Evolutionary conservation across 2,113 vertebrate species (phyloP).

Genomic region (Caretta caretta): DNA sequence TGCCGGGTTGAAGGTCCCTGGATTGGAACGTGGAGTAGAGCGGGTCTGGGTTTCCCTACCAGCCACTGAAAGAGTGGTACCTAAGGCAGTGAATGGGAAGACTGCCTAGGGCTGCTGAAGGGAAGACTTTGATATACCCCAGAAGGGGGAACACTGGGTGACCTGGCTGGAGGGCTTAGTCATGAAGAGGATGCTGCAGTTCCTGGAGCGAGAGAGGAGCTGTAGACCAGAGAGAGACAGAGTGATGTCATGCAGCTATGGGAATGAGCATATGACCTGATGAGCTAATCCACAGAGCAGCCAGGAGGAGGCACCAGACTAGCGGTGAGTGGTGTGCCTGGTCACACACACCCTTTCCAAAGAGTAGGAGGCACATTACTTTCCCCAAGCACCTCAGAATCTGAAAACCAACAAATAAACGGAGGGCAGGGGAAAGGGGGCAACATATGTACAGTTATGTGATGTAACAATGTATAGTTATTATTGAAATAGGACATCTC

Average conservation of each 20-base stretch:
- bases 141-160: not conserved
- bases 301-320: not conserved
- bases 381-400: not conserved
- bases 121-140: not conserved
- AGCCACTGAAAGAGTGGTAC: not conserved
- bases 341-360: not conserved
- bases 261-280: not conserved
- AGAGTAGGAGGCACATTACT: not conserved
- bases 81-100: not conserved
- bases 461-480: not conserved
- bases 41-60: not conserved
- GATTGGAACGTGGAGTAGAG: not conserved
- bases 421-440: not conserved
- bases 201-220: not conserved
- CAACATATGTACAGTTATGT: fast-evolving
- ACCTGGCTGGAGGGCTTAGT: not conserved
- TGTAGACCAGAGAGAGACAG: not conserved
- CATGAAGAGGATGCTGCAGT: not conserved
- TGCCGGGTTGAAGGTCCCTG: not conserved
- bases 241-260: not conserved
- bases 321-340: not conserved
- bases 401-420: not conserved
- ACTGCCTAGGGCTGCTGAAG: not conserved
- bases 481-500: not conserved
- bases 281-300: not conserved